phyloP scores from a whole-genome alignment of 2,797 vertebrate species.

The Lerista edwardsae region DNA sequence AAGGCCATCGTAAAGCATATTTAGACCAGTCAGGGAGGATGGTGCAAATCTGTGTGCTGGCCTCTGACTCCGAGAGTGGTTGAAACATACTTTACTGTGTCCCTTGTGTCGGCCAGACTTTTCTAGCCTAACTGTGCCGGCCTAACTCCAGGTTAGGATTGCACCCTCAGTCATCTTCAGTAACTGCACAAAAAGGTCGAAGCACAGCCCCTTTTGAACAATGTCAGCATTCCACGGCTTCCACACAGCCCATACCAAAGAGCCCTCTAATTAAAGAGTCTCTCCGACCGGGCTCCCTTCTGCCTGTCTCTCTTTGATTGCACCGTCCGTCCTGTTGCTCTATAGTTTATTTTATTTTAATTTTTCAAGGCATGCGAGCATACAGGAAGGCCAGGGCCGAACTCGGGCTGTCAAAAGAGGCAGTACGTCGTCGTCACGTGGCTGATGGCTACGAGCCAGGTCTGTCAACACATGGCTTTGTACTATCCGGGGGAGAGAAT shows the following conservation, averaged over 20 bases:
- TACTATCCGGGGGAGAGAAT: slow-evolving; percentile 78
- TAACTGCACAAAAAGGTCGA: background rate
- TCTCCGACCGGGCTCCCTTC: slow-evolving; percentile 45
- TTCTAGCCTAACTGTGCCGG: no score
- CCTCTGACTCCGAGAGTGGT: no score
- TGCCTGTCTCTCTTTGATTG: slow-evolving; percentile 45
- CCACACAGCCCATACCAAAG: background rate
- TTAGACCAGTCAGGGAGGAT: no score
- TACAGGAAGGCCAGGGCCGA: slow-evolving; percentile 63
- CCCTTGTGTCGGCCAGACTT: no score
- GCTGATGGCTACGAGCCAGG: slow-evolving; percentile 75
- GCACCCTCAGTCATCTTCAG: slow-evolving; percentile 5
- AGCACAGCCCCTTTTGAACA: background rate
- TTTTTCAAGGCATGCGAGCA: slow-evolving; percentile 1
- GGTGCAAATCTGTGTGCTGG: no score
- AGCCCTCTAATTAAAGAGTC: slow-evolving; percentile 56
- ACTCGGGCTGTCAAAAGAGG: slow-evolving; percentile 60
- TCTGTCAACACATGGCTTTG: slow-evolving; percentile 79
- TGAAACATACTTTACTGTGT: no score
- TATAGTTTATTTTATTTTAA: slow-evolving; percentile 45
- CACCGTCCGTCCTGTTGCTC: slow-evolving; percentile 29
- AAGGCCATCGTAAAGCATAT: no score
- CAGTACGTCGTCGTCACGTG: slow-evolving; percentile 63
- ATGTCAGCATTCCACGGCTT: slow-evolving; percentile 27
- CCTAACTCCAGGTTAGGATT: no score